phyloP scores from a whole-genome alignment of 2,888 invertebrate genomes.

The Hydraecia micacea region DNA sequence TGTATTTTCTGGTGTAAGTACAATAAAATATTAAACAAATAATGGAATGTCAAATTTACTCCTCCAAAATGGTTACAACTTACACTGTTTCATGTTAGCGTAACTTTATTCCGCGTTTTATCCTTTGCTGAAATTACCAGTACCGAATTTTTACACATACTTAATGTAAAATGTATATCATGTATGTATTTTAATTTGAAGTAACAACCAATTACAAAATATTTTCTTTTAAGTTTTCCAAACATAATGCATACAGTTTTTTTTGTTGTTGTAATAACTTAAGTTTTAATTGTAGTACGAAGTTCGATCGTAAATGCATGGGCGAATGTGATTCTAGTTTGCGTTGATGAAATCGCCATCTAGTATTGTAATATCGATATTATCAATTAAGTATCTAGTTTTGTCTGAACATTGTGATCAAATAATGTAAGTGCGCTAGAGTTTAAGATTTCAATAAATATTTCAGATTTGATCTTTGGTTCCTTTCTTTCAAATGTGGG shows the following conservation, averaged over 20 bases:
- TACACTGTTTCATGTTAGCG: not conserved
- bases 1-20: not conserved
- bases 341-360: constrained; percentile 53
- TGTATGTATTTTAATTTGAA: not conserved
- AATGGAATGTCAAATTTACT: not conserved
- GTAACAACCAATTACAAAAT: not conserved
- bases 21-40: not conserved
- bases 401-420: constrained; percentile 73
- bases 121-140: constrained; percentile 1
- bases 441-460: constrained; percentile 72
- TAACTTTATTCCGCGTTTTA: constrained; percentile 5
- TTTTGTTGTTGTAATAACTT: constrained; percentile 42
- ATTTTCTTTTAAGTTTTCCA: constrained; percentile 7
- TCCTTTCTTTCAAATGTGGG: constrained; percentile 35
- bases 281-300: constrained; percentile 47
- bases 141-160: not conserved
- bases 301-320: constrained; percentile 53
- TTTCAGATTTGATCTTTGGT: constrained; percentile 46
- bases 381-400: constrained; percentile 58
- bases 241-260: constrained; percentile 20
- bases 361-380: constrained; percentile 54
- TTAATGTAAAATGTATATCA: constrained; percentile 4
- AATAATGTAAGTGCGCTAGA: constrained; percentile 66
- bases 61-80: not conserved
- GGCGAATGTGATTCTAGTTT: constrained; percentile 56